These are phyloP conservation scores for Chrosomus eos DNA, from an alignment of 2,797 vertebrate genomes.

Conservation along the genomic window DNA sequence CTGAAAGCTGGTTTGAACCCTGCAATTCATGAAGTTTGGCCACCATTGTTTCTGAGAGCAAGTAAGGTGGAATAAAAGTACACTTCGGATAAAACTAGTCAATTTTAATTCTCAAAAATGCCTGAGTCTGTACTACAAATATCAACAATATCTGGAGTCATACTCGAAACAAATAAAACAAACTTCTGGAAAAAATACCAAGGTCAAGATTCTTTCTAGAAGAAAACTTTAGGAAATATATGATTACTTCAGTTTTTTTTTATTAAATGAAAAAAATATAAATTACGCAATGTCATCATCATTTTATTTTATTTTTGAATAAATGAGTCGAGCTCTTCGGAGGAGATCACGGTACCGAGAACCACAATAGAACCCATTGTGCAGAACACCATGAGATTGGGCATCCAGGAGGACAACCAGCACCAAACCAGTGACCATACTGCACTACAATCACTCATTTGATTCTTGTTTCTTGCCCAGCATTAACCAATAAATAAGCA, in stretches of 20 bases:
- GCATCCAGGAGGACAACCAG: too few relatives aligned
- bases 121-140: background rate
- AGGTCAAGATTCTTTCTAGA: too few relatives aligned
- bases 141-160: background rate
- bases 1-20: background rate
- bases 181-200: too few relatives aligned
- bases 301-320: background rate
- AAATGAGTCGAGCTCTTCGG: constrained; percentile 40
- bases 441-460: too few relatives aligned
- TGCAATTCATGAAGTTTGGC: background rate
- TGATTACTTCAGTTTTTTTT: background rate
- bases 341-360: constrained; percentile 8
- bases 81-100: background rate
- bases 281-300: background rate
- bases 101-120: background rate
- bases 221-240: background rate
- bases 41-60: background rate
- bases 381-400: background rate
- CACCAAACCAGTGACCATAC: background rate
- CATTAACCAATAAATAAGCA: constrained; percentile 7
- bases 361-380: background rate
- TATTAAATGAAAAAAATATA: background rate
- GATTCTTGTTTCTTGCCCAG: background rate
- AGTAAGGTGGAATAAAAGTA: background rate
- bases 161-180: background rate